Evolutionary conservation across 2,113 vertebrate species (phyloP).

Genomic region (Rhynchomys soricoides): DNA sequence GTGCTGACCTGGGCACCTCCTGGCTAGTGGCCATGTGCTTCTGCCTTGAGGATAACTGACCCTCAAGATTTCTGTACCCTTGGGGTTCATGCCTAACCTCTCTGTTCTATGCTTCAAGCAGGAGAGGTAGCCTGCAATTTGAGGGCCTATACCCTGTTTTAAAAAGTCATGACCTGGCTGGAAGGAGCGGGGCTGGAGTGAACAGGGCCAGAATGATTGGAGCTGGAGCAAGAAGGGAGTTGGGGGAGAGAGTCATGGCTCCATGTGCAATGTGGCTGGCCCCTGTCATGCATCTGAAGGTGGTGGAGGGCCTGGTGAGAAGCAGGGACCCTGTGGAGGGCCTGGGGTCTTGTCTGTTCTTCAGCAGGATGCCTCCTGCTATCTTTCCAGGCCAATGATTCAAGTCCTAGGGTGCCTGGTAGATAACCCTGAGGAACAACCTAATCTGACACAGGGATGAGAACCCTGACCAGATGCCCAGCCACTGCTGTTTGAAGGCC

Average conservation of each 20-base stretch:
- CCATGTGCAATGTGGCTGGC: background rate
- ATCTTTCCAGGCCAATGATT: background rate
- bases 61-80: background rate
- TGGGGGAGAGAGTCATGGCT: too few relatives aligned
- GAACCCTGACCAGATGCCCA: too few relatives aligned
- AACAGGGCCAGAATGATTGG: too few relatives aligned
- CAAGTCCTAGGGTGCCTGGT: too few relatives aligned
- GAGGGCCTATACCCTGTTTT: background rate
- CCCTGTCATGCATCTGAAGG: background rate
- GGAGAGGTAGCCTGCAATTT: background rate
- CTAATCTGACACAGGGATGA: accelerated
- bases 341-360: background rate
- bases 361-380: background rate
- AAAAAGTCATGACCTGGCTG: background rate
- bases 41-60: background rate
- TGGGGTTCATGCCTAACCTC: background rate
- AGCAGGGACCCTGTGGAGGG: background rate
- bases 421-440: background rate
- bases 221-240: too few relatives aligned
- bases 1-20: background rate
- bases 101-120: background rate
- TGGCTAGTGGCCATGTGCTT: accelerated
- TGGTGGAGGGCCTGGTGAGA: too few relatives aligned
- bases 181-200: too few relatives aligned
- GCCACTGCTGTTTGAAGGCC: background rate